A percentile compares a stretch with the other conserved stretches of the same genome.
Conservation (phyloP, 2,113 vertebrate species). For the Oreotrochilus melanogaster region DNA sequence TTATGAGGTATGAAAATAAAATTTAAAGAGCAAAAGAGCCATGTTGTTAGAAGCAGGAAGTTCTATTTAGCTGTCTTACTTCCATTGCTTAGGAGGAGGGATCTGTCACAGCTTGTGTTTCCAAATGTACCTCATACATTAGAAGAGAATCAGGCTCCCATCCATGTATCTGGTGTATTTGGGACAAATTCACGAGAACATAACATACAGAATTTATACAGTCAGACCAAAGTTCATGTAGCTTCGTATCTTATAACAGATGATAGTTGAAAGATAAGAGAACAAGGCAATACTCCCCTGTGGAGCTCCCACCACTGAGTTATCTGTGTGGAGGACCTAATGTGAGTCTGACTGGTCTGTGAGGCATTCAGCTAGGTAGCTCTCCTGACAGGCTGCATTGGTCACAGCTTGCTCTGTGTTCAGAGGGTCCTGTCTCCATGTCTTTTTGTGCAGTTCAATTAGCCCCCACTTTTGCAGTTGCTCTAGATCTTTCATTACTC, state of each 20-base stretch:
- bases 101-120: background rate
- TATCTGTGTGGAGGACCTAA: background rate
- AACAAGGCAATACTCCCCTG: background rate
- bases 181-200: background rate
- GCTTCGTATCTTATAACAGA: background rate
- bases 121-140: accelerated
- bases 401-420: background rate
- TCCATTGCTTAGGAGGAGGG: background rate
- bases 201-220: background rate
- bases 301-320: background rate
- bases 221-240: background rate
- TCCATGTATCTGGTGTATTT: background rate
- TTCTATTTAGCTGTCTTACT: background rate
- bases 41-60: background rate
- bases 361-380: background rate
- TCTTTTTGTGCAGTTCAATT: background rate
- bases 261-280: background rate
- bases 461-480: background rate
- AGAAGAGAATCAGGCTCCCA: background rate
- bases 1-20: background rate
- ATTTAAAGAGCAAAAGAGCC: background rate
- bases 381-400: background rate
- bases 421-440: background rate
- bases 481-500: background rate
- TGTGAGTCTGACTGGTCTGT: background rate